Base-by-base conservation (phyloP, 2,113 vertebrate species). In the Aleadryas rufinucha region DNA sequence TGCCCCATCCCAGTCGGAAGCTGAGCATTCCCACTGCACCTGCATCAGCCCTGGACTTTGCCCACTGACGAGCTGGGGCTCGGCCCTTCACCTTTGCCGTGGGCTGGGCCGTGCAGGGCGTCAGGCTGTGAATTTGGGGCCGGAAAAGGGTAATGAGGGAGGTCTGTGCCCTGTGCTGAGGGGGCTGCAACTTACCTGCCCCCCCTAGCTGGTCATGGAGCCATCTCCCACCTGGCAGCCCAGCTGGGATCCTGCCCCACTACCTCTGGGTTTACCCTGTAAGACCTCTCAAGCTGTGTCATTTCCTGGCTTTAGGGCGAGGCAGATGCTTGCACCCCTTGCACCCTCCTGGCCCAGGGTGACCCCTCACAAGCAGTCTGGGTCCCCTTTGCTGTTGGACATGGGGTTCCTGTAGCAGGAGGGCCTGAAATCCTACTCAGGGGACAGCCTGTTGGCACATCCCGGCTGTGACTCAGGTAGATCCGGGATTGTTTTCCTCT, bases 1-100 rank as follows among this genome's bases (percentile, higher is more conserved):
- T 2, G 3, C n/a, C 63, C 61, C 1, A 1, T 26, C 5, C 24
- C 56, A 1, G 1, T 2, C 0, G 0, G 49, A 35, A 92, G 13
- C 71, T 1, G 8, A 27, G 37, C 1, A 4, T 66, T 89, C 56
- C 45, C 10, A 9, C 47, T 10, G 57, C 4, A 30, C 66, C 64
- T 84, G 84, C 8, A 18, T 16, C 50, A 5, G 65, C 31, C 15
- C 66, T 80, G 94, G 44, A 95, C 96, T 97, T 97, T 94, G 91
- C 63, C n/a, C 81, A 0, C 45, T 71, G 63, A 53, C 0, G 3
- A 84, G 72, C 23, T 11, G 1, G 3, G 7, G 78, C 91, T 85
- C n/a, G 8, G 65, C 70, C 47, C 64, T 57, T 76, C 56, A 47
- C 70, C 69, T 88, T 59, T 60, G 83, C 37, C 0, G 0, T 14